Evolutionary conservation across 2,113 vertebrate species (phyloP).

Genomic region (Dipodomys merriami): DNA sequence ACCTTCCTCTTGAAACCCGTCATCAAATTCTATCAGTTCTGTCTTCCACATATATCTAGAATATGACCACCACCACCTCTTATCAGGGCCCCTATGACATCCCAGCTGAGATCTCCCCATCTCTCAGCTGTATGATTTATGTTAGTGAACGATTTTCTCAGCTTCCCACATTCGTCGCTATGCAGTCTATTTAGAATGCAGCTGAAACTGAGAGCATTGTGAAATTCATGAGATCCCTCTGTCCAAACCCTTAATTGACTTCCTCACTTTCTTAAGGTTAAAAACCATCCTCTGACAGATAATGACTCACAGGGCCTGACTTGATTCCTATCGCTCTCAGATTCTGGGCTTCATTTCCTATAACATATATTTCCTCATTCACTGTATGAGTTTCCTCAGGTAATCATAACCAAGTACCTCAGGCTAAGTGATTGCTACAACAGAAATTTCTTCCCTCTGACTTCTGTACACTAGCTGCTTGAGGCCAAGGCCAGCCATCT

Average conservation of each 20-base stretch:
- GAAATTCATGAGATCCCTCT: background rate
- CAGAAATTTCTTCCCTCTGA: background rate
- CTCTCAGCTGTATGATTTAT: background rate
- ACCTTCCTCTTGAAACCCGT: background rate
- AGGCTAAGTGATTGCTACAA: background rate
- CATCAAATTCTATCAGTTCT: background rate
- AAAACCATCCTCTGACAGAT: background rate
- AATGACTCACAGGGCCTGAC: accelerated
- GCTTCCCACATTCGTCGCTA: background rate
- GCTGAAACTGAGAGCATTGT: background rate
- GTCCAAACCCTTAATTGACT: background rate
- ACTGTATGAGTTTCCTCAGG: background rate
- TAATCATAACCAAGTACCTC: background rate
- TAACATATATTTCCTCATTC: background rate
- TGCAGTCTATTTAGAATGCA: background rate
- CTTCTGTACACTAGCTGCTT: background rate
- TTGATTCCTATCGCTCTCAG: background rate
- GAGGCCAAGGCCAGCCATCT: background rate
- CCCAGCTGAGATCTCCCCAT: background rate
- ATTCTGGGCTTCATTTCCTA: background rate
- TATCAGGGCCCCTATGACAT: background rate
- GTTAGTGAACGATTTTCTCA: background rate
- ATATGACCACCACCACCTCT: background rate
- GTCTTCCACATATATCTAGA: background rate
- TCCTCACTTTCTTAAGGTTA: background rate